Percentiles rank a stretch among this genome's conserved stretches.
These are phyloP conservation scores for Neolamprologus hecqui DNA, from an alignment of 2,113 vertebrate genomes.

Conservation along the genomic window DNA sequence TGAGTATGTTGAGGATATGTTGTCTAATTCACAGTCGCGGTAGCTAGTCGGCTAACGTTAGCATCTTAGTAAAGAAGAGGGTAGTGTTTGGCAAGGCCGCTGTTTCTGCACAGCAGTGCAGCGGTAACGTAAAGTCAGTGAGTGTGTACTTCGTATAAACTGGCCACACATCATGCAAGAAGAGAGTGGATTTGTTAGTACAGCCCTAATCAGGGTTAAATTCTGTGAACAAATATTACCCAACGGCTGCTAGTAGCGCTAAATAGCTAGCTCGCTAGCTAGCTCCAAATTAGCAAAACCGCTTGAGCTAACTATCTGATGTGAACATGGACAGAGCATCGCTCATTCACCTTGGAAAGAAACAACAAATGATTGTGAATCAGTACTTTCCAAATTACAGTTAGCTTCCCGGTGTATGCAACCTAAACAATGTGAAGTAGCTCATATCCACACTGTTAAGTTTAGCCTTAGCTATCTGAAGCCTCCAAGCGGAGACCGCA, in stretches of 20 bases:
- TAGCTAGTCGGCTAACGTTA: constrained; percentile 29
- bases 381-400: background rate
- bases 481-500: background rate
- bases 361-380: background rate
- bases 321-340: fast-evolving
- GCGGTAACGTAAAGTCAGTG: too few relatives aligned
- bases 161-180: fast-evolving
- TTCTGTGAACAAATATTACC: too few relatives aligned
- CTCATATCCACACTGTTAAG: background rate
- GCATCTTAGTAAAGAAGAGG: constrained; percentile 17
- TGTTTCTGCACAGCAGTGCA: background rate
- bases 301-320: background rate
- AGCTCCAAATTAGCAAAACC: constrained; percentile 21
- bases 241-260: background rate
- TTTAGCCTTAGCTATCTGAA: background rate
- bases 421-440: too few relatives aligned
- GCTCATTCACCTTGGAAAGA: background rate
- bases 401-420: fast-evolving
- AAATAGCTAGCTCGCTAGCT: background rate
- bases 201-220: background rate
- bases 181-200: fast-evolving
- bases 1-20: background rate
- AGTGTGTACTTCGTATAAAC: background rate
- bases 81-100: constrained; percentile 46
- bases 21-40: background rate